A percentile compares a stretch with the other conserved stretches of the same genome.
Evolutionary conservation across 2,888 invertebrate genomes (phyloP).

Genomic region (Cheilosia scutellata): DNA sequence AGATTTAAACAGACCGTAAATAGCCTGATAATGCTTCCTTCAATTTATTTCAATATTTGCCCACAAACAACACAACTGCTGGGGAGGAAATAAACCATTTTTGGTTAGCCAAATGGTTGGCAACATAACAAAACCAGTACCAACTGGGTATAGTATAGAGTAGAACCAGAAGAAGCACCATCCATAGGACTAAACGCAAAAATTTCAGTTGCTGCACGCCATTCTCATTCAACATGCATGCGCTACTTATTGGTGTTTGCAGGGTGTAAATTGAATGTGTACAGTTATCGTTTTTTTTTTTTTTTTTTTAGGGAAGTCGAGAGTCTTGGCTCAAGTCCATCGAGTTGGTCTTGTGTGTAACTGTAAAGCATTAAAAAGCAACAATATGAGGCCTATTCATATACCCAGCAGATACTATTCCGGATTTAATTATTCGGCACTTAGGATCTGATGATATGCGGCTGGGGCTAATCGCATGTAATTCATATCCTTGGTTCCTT

Average conservation of each 20-base stretch:
- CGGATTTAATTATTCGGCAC: constrained; percentile 73
- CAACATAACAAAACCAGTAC: constrained; percentile 61
- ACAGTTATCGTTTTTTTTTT: constrained; percentile 29
- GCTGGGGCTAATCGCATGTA: constrained; percentile 67
- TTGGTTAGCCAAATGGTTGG: constrained; percentile 74
- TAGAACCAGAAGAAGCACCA: constrained; percentile 28
- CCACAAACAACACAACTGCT: constrained; percentile 57
- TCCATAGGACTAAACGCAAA: constrained; percentile 50
- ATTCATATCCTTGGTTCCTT: constrained; percentile 56
- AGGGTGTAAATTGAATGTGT: constrained; percentile 66
- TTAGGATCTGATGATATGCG: constrained; percentile 54
- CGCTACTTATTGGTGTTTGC: constrained; percentile 70
- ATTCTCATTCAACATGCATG: constrained; percentile 72
- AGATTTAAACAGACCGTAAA: constrained; percentile 76
- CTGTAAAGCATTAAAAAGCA: not conserved
- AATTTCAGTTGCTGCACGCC: constrained; percentile 64
- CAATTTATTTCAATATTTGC: constrained; percentile 76
- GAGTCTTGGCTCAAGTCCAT: constrained; percentile 71
- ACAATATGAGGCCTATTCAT: constrained; percentile 37
- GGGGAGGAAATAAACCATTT: constrained; percentile 69
- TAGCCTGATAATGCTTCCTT: constrained; percentile 76
- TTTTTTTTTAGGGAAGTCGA: constrained; percentile 28
- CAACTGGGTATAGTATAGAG: constrained; percentile 1
- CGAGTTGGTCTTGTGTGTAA: constrained; percentile 20
- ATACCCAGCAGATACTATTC: constrained; percentile 21